Evolutionary conservation across 2,797 vertebrate species (phyloP).

Genomic region (Cossypha dichroa): DNA sequence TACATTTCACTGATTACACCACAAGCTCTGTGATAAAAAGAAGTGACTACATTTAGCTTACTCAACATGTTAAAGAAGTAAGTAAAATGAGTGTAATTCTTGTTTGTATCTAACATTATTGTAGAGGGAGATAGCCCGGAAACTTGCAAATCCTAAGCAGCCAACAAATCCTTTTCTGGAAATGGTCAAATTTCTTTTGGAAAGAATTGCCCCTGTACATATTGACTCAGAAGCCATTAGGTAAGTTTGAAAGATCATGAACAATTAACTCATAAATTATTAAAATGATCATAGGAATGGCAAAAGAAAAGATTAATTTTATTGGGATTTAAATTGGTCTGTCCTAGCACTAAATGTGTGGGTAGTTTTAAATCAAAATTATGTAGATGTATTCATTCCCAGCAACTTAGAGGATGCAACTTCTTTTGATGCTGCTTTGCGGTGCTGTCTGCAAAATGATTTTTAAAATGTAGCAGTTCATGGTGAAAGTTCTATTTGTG

Average conservation of each 20-base stretch:
- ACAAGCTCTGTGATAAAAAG: neutral
- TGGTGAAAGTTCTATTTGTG: neutral
- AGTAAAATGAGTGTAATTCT: neutral
- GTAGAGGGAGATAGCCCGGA: constrained; percentile 96
- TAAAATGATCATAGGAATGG: neutral
- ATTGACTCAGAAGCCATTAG: constrained; percentile 99
- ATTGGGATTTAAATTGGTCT: neutral
- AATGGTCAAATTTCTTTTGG: constrained; percentile 99
- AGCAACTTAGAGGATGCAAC: neutral
- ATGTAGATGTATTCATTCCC: neutral
- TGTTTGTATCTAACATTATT: constrained; percentile 44
- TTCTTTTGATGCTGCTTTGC: neutral
- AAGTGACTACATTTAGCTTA: neutral
- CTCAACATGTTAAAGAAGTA: neutral
- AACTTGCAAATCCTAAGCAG: constrained; percentile 98
- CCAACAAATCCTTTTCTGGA: constrained; percentile 99
- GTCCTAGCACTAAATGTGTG: neutral
- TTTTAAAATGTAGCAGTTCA: neutral
- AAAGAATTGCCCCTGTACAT: constrained; percentile 98
- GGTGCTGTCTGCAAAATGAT: neutral
- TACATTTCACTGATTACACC: neutral
- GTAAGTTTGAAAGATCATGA: constrained; percentile 66
- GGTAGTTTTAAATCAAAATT: neutral
- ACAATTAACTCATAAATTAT: neutral
- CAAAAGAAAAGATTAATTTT: neutral